Base-by-base conservation (phyloP, 2,888 invertebrate species). In the Sarcophaga caerulescens region DNA sequence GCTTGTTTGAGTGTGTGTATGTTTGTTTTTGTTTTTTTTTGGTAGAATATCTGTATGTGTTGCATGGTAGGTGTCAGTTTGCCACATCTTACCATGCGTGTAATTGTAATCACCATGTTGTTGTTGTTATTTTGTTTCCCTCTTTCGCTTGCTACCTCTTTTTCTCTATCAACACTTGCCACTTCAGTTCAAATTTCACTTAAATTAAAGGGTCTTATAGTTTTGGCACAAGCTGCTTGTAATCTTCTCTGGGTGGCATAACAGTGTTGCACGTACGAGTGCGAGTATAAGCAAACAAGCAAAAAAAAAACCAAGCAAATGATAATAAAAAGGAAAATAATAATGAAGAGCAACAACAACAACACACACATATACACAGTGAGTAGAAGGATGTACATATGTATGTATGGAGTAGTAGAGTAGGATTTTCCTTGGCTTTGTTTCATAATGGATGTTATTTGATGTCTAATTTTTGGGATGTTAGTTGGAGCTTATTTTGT, bases 121-220 rank as follows among this genome's bases (percentile, higher is more conserved):
- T 66, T 35, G 35, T 35, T 35, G 1, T 35, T 35, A 2, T 35
- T 10, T 35, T 35, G 35, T 2, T 45, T 70, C 23, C 21, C 57
- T n/a, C 35, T 11, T n/a, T 45, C 59, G 17, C 21, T 63, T 59
- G 25, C 57, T 57, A 17, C 6, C 17, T 57, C n/a, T 17, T 57
- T 14, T 57, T 14, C 57, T n/a, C 57, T 17, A 57, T n/a, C 57
- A 57, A 35, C 44, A 76, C 45, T 68, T 77, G 11, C 74, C 59
- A 25, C 66, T 81, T 62, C 80, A 85, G 85, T 85, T 85, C 83
- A 85, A 85, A 85, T 83, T 85, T 83, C 85, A 85, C 80, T 83
- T 68, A 83, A 83, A 85, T 83, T 85, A 81, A 83, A 85, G 83
- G 81, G 85, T 80, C 83, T 83, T 85, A 70, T 45, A 77, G 59